Conservation (phyloP, 2,888 invertebrate genomes). For the Netelia virgata region DNA sequence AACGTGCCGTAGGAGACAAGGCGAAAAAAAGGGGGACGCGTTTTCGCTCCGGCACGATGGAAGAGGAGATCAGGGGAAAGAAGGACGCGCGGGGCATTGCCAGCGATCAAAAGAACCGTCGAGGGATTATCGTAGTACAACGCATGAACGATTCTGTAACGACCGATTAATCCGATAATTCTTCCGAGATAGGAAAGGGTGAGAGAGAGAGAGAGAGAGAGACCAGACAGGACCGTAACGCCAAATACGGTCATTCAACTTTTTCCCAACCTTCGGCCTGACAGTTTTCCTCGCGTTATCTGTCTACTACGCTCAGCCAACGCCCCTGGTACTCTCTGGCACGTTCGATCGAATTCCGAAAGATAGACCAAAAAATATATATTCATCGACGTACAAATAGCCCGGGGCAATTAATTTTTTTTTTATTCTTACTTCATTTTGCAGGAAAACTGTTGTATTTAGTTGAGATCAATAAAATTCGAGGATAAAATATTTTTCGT, state of each 20-base stretch:
- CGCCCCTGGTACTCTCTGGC: neutral
- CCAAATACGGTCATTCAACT: conserved; percentile 41
- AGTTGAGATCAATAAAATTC: no score
- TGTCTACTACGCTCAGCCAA: conserved; percentile 21
- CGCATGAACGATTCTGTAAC: conserved; percentile 60
- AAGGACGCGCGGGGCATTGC: neutral
- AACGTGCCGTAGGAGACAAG: conserved; percentile 14
- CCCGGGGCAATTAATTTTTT: no score
- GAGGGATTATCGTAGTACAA: conserved; percentile 57
- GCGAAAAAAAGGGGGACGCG: conserved; percentile 1
- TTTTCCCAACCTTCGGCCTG: conserved; percentile 18
- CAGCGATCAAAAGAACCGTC: conserved; percentile 47
- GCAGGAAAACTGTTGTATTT: no score
- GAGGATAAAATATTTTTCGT: no score
- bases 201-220: neutral
- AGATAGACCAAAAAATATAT: neutral
- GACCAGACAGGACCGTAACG: conserved; percentile 1
- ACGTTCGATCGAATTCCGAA: conserved; percentile 18
- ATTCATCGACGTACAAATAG: no score
- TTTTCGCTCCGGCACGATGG: neutral
- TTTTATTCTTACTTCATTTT: no score
- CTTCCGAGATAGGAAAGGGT: conserved; percentile 40
- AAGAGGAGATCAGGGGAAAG: neutral
- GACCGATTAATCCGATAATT: conserved; percentile 68
- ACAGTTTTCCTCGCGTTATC: conserved; percentile 15